Base-by-base conservation (phyloP, 2,113 vertebrate genomes). In the Australoheros scitulus region DNA sequence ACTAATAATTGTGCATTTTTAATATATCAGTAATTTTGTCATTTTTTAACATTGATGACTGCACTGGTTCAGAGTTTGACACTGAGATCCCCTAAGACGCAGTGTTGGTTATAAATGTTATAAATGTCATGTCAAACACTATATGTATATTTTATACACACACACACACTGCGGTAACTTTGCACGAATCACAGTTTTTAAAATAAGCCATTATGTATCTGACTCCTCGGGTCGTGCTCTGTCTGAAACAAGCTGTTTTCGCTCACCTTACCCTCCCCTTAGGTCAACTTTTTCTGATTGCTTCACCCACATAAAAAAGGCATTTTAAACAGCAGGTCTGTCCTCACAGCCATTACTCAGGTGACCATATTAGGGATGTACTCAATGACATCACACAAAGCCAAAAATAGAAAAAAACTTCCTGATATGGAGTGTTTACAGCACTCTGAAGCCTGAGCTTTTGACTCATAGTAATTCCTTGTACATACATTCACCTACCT, bases 401-500 rank as follows among this genome's bases (percentile, higher is more conserved):
- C 7, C 11, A 22, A 36, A 14, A 64, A n/a, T 41, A 64, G 61
- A 64, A 3, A 64, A 64, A 41, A 64, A 0, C n/a, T 10, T 0
- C 2, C 61, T 64, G 36, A 15, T 41, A 36, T 61, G 1, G 17
- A 61, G 60, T 29, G n/a, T 63, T 63, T 11, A 63, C 9, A 63
- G 18, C 18, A 38, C 15, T 15, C 5, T 50, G 47, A 50, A 50
- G 15, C 38, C 13, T 24, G 43, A 1, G 13, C n/a, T 43, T 15
- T 11, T 3, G 36, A 18, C 11, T 65, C 36, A 43, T 15, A 24
- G 63, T 43, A 36, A 43, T 65, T 24, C 24, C 13, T 0, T 43
- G 36, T 3, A 7, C n/a, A 0, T 24, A 43, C 2, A 20, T 11
- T 15, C 11, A 43, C 36, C n/a, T 24, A 15, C 20, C 1, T 65